Evolutionary conservation across 2,888 invertebrate genomes (phyloP).

Genomic region (Melanostoma mellinum): DNA sequence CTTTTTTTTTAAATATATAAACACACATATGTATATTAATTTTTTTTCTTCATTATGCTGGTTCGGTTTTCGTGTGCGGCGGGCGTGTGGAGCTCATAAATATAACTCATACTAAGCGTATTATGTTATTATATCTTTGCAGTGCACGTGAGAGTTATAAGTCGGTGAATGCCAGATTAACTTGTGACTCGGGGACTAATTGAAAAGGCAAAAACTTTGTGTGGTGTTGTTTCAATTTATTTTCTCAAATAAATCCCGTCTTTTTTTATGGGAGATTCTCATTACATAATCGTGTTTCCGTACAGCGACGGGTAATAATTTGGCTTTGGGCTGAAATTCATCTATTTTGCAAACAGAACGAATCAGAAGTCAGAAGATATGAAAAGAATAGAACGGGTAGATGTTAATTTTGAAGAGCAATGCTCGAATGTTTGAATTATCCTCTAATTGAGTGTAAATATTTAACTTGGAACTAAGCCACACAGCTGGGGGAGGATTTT

Average conservation of each 20-base stretch:
- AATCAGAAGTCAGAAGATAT: not conserved
- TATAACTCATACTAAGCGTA: slow-evolving; percentile 48
- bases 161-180: slow-evolving; percentile 43
- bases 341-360: slow-evolving; percentile 47
- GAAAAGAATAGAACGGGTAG: not conserved
- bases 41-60: not conserved
- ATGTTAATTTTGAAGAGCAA: slow-evolving; percentile 8
- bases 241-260: not conserved
- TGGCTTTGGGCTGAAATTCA: slow-evolving; percentile 22
- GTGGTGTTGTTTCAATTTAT: slow-evolving; percentile 16
- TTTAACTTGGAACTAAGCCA: slow-evolving; percentile 47
- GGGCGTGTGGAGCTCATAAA: slow-evolving; percentile 42
- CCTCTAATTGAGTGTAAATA: slow-evolving; percentile 69
- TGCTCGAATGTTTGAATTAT: slow-evolving; percentile 64
- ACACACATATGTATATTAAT: not conserved
- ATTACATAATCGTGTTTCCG: not conserved
- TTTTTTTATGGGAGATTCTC: slow-evolving; percentile 6
- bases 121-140: slow-evolving; percentile 24
- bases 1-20: not conserved
- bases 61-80: not conserved
- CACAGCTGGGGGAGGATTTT: not conserved
- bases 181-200: slow-evolving; percentile 50
- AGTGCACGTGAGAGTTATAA: slow-evolving; percentile 8
- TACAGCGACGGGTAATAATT: not conserved
- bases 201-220: slow-evolving; percentile 54